Evolutionary conservation across 2,113 vertebrate genomes (phyloP).

Genomic region (Saccopteryx leptura): DNA sequence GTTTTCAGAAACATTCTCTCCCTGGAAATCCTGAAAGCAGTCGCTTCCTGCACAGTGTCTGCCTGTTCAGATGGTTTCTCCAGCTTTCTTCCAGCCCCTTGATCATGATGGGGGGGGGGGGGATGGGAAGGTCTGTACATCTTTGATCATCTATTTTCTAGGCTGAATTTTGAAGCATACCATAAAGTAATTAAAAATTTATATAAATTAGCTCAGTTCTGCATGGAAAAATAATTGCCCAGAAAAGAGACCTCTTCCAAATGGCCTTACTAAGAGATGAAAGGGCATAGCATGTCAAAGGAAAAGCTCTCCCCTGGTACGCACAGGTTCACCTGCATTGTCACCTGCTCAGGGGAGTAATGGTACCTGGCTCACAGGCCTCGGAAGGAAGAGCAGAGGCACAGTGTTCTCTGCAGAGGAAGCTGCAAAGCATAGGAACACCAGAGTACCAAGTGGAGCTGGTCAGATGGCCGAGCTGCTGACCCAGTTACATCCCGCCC

Average conservation of each 20-base stretch:
- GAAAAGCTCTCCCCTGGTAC: background rate
- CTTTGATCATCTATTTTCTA: background rate
- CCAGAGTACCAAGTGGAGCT: background rate
- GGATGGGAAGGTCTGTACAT: background rate
- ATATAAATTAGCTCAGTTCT: background rate
- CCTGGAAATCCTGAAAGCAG: background rate
- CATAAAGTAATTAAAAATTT: slow-evolving; percentile 19
- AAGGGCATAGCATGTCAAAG: background rate
- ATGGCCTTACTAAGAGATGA: background rate
- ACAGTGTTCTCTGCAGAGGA: background rate
- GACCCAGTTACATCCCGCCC: background rate
- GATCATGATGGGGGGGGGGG: background rate
- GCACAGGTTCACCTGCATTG: background rate
- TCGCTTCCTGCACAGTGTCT: background rate
- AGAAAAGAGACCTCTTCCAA: background rate
- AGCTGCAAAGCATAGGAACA: background rate
- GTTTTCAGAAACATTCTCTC: background rate
- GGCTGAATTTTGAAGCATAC: background rate
- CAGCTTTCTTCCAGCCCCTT: background rate
- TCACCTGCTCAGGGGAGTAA: background rate
- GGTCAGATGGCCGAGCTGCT: background rate
- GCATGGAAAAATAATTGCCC: background rate
- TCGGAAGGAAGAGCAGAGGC: background rate
- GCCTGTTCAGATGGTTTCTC: background rate
- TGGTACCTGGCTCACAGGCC: background rate